Evolutionary conservation across 2,888 invertebrate species (phyloP), one percentile per base, ranked within the genome.

Genomic region (Isotomurus palustris): DNA sequence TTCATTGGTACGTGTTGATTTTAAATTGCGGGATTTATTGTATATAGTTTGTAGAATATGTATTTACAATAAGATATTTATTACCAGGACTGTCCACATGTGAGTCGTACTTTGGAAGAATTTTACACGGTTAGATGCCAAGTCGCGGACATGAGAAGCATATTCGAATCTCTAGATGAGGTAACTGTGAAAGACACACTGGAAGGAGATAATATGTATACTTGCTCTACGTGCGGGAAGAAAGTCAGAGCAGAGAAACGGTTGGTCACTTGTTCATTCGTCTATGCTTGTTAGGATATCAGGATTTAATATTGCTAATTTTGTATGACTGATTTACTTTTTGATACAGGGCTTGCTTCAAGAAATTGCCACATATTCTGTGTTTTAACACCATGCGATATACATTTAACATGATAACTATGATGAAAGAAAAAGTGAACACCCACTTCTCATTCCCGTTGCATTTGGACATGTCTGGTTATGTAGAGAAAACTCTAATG

Each of bases 371-470:
- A 0, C 87, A 88, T 66, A 93, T 95, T 62, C 78, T 95, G 24
- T 94, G 94, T 74, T 94, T 95, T 76, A 95, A 95, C 76, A 95
- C 94, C 0, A 93, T 95, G 94, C 82, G 95, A 27, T 95, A 95
- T 73, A 92, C 93, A 0, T 95, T 95, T 78, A 95, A 95, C 76
- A 94, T 95, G 93, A 82, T 93, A 29, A 95, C 95, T 0, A 94
- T 95, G 94, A 80, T 91, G 60, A 94, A 94, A 73, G 95, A 95
- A 75, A 95, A 95, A 75, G 94, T 95, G 1, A 95, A 95, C 77
- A 95, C 95, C 0, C 93, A 94, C 73, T 95, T 95, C 75, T 94
- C 93, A 14, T 95, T 95, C 76, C 95, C 95, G 0, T 82, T 94
- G 78, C 80, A 88, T 48, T 79, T 95, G 12, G 93, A 93, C 75